A percentile compares a stretch with the other conserved stretches of the same genome.
phyloP scores from a whole-genome alignment of 2,797 vertebrate genomes.

The Chrysocyon brachyurus region DNA sequence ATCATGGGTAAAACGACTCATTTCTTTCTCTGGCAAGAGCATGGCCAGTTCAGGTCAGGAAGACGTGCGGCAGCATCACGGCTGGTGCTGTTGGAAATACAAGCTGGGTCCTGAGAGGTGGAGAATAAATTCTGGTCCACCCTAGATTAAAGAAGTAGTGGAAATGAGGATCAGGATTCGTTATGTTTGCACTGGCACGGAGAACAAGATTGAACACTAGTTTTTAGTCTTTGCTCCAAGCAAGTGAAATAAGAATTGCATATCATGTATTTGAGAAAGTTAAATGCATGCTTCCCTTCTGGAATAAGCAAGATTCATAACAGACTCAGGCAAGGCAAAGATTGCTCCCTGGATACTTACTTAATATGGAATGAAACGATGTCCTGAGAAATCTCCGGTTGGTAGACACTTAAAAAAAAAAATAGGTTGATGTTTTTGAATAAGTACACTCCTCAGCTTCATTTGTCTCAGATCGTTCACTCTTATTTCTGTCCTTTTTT shows the following conservation, averaged over 20 bases:
- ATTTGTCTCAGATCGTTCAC: neutral
- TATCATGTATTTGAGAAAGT: neutral
- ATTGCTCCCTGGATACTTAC: slow-evolving; percentile 68
- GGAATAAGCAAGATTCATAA: neutral
- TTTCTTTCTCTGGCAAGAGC: slow-evolving; percentile 79
- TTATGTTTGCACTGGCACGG: slow-evolving; percentile 47
- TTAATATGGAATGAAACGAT: slow-evolving; percentile 78
- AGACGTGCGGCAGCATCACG: neutral
- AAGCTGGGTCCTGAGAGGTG: neutral
- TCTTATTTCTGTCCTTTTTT: slow-evolving; percentile 16
- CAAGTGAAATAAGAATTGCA: neutral
- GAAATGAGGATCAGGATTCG: slow-evolving; percentile 73
- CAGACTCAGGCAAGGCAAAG: neutral
- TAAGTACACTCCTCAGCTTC: slow-evolving; percentile 33
- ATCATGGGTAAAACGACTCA: neutral
- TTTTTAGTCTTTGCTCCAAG: neutral
- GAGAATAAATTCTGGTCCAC: neutral
- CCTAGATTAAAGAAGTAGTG: slow-evolving; percentile 56
- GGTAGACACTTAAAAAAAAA: neutral
- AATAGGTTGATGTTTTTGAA: neutral
- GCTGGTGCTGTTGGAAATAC: neutral
- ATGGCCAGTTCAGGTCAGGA: slow-evolving; percentile 74
- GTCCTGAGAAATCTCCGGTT: slow-evolving; percentile 64
- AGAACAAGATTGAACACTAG: neutral
- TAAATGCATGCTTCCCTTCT: neutral